Evolutionary conservation across 2,888 invertebrate species (phyloP).

Genomic region (Polydrusus cervinus): DNA sequence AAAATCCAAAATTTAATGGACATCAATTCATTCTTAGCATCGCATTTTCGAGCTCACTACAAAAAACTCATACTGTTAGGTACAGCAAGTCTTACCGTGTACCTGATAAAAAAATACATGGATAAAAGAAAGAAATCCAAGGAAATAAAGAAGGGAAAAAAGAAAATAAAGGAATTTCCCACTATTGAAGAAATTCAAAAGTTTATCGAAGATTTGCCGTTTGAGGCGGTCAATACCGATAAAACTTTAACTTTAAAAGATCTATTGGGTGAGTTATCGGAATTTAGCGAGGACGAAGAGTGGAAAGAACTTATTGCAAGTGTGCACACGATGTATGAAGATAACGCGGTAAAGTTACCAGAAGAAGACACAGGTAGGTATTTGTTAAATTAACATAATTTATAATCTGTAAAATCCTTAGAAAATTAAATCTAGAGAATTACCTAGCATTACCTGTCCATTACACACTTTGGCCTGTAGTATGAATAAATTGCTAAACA

Average conservation of each 20-base stretch:
- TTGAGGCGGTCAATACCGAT: conserved; percentile 59
- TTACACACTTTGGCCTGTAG: too few species aligned
- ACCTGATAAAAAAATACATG: conserved; percentile 49
- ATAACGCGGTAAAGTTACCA: conserved; percentile 5
- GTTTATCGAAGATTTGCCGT: conserved; percentile 64
- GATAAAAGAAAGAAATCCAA: conserved; percentile 42
- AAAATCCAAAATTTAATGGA: conserved; percentile 37
- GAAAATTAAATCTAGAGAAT: too few species aligned
- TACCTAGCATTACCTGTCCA: too few species aligned
- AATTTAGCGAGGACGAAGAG: conserved; percentile 65
- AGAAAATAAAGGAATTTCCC: conserved; percentile 61
- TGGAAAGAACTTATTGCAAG: conserved; percentile 65
- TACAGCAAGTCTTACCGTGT: conserved; percentile 41
- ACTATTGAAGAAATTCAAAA: conserved; percentile 63
- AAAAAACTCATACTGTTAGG: conserved; percentile 48
- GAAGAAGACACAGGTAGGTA: conserved; percentile 20
- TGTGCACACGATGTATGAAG: conserved; percentile 62
- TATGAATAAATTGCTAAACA: too few species aligned
- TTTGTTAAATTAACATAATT: neutral
- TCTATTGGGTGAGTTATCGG: conserved; percentile 63
- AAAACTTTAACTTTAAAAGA: conserved; percentile 61
- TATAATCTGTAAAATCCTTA: too few species aligned
- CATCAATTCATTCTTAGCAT: conserved; percentile 28
- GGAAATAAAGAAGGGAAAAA: conserved; percentile 50
- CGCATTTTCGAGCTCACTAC: conserved; percentile 44